Base-by-base conservation (phyloP, 2,888 invertebrate genomes). In the Epinotia brunnichana region DNA sequence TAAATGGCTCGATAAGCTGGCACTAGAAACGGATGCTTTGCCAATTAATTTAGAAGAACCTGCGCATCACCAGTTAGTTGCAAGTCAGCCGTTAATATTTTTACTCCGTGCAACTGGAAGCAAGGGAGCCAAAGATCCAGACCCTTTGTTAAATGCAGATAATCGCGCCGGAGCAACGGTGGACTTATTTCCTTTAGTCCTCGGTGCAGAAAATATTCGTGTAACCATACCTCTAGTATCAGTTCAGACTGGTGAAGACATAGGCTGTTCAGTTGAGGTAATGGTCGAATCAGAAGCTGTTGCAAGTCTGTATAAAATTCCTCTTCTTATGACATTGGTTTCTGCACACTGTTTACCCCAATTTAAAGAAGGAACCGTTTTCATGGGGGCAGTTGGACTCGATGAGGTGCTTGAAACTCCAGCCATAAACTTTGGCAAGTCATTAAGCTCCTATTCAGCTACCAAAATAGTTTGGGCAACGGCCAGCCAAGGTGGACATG, bases 291-390 rank as follows among this genome's bases (percentile, higher is more conserved):
- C 82, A n/a, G 79, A 74, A 21, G 86, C 82, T 10, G 75, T 77
- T 69, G 66, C 75, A 35, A 81, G 85, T 17, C 79, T 74, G 51
- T 74, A 72, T 44, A 79, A 78, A 73, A 76, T 83, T 67, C 88
- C 91, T 17, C 67, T 93, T 35, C 76, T 81, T 41, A 73, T 93
- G 1, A 91, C 92, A 5, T 82, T 92, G 85, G 77, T 91, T 48
- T 90, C 91, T 51, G 90, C 84, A 0, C 87, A 91, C 78, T 93
- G 93, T 76, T 78, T 92, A 54, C 92, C 93, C 54, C 19, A 10
- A 60, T 75, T 80, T 15, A 90, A 78, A 81, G 92, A 92, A 0
- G 91, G 88, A 17, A 91, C 90, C 2, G 84, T 84, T 68, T 91
- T 87, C 76, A 56, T 89, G 35, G 83, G 84, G 76, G 91, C 90